Percentiles rank a stretch among this genome's conserved stretches.
These are phyloP conservation scores for Bufo gargarizans DNA, from an alignment of 2,113 vertebrate species.

Conservation along the genomic window DNA sequence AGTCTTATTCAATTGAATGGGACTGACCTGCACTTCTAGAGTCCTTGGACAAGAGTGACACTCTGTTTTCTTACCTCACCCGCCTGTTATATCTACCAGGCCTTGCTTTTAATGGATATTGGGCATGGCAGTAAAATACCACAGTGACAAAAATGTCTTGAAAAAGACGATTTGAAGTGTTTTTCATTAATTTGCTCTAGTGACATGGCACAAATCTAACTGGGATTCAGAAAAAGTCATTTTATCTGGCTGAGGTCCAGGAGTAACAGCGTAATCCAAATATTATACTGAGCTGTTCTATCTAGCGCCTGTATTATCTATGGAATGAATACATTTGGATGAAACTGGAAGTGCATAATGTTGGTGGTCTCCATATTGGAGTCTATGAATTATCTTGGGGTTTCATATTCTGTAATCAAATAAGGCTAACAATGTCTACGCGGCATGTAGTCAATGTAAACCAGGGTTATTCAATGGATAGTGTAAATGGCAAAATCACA, in stretches of 20 bases:
- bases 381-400: no score
- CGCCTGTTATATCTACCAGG: no score
- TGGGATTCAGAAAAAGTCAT: not conserved
- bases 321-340: not conserved
- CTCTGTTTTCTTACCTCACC: no score
- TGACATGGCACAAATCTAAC: not conserved
- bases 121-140: not conserved
- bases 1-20: no score
- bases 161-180: not conserved
- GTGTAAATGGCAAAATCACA: not conserved
- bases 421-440: not conserved
- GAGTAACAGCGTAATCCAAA: slow-evolving; percentile 4
- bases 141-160: not conserved
- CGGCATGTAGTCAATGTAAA: not conserved
- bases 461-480: not conserved
- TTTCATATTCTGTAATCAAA: not conserved
- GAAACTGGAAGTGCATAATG: not conserved
- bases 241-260: not conserved
- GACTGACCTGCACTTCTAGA: no score
- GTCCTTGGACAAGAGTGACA: no score
- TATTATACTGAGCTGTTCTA: slow-evolving; percentile 1
- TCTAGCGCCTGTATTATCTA: slow-evolving; percentile 24
- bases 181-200: not conserved
- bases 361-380: slow-evolving; percentile 20
- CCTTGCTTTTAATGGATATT: not conserved